Conservation (phyloP, 2,113 vertebrate genomes). For the Collichthys lucidus region DNA sequence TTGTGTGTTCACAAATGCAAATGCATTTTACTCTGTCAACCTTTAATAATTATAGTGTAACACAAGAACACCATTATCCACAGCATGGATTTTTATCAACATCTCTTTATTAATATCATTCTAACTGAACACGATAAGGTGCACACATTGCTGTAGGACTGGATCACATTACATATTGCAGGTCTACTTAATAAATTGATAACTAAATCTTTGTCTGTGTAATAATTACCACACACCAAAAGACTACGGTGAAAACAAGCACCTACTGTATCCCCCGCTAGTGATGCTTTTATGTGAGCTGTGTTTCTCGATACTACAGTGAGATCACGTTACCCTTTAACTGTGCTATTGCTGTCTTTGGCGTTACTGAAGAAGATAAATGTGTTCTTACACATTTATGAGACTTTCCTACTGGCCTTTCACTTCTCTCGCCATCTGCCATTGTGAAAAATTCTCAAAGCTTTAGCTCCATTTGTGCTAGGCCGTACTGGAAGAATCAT, state of each 20-base stretch:
- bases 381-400: constrained; percentile 4
- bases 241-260: not conserved
- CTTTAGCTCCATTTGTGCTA: constrained; percentile 28
- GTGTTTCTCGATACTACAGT: constrained; percentile 3
- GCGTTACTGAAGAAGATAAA: constrained; percentile 43
- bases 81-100: not conserved
- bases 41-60: not conserved
- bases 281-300: not conserved
- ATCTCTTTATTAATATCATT: not conserved
- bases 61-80: not conserved
- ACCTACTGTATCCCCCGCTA: not conserved
- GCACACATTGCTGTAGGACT: not conserved
- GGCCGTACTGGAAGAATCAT: constrained; percentile 4
- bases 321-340: constrained; percentile 19
- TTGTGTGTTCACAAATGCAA: not conserved
- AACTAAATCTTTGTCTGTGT: not conserved
- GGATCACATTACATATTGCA: not conserved
- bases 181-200: not conserved
- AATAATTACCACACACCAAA: not conserved
- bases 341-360: constrained; percentile 13
- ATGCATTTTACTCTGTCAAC: not conserved
- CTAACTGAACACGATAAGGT: not conserved
- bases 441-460: constrained; percentile 36
- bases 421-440: constrained; percentile 19
- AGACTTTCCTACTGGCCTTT: constrained; percentile 30